Percentiles rank a stretch among this genome's conserved stretches.
Evolutionary conservation across 1,140 invertebrate species (phyloP).

Genomic region (Laupala kohalensis): DNA sequence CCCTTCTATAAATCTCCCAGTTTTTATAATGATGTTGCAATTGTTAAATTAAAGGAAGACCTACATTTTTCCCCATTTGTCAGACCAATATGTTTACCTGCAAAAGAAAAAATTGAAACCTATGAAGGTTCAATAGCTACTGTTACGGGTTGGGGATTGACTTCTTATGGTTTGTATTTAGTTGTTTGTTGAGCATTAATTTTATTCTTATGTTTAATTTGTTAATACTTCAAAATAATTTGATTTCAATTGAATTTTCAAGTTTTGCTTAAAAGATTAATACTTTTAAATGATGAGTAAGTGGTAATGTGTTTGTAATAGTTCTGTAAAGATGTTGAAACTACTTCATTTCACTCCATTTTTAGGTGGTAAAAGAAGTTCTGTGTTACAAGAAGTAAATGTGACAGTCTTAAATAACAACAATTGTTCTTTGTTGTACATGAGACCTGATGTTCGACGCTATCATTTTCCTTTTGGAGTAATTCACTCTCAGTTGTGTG

Average conservation of each 20-base stretch:
- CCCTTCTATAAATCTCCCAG: constrained; percentile 10
- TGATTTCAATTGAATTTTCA: neutral
- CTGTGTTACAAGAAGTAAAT: constrained; percentile 10
- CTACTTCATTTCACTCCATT: too few relatives aligned
- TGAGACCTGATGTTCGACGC: neutral
- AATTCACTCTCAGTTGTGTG: constrained; percentile 25
- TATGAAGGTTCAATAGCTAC: constrained; percentile 5
- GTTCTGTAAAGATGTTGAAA: too few relatives aligned
- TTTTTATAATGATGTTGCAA: constrained; percentile 12
- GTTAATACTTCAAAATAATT: neutral
- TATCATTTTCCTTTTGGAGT: constrained; percentile 20
- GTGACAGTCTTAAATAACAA: constrained; percentile 15
- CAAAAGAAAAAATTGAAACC: neutral
- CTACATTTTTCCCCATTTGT: neutral
- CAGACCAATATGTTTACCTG: constrained; percentile 11
- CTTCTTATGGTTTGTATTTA: constrained; percentile 11
- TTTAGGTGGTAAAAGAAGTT: constrained; percentile 7
- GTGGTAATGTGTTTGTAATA: too few relatives aligned
- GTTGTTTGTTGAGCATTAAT: too few relatives aligned
- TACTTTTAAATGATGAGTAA: too few relatives aligned
- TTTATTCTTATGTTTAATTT: too few relatives aligned
- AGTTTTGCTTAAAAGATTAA: neutral
- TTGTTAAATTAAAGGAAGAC: constrained; percentile 3
- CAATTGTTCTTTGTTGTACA: constrained; percentile 12
- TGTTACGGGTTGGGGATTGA: constrained; percentile 15